Conservation (phyloP, 2,888 invertebrate genomes). For the Sinodicranocentrus sp. region DNA sequence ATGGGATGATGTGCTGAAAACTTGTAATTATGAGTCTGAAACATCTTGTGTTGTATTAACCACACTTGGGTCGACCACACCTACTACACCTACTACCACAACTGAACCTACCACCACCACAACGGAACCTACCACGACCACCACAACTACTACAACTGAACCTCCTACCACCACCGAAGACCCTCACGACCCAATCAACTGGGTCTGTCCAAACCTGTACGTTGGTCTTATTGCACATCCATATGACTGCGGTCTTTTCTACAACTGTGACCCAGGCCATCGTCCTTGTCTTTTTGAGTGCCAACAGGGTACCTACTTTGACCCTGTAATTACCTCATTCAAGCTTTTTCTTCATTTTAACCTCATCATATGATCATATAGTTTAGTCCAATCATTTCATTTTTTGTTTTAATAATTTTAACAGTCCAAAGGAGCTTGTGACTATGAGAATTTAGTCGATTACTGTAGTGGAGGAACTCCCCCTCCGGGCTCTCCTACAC, state of each 20-base stretch:
- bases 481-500: too few relatives aligned
- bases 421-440: too few relatives aligned
- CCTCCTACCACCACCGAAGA: background rate
- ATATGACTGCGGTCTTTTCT: conserved; percentile 41
- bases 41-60: background rate
- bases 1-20: conserved; percentile 15
- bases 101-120: conserved; percentile 27
- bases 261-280: conserved; percentile 51
- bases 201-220: conserved; percentile 58
- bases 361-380: too few relatives aligned
- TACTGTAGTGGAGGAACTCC: too few relatives aligned
- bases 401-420: too few relatives aligned
- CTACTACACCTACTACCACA: background rate
- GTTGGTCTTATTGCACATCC: conserved; percentile 50
- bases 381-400: too few relatives aligned
- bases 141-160: conserved; percentile 20
- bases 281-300: conserved; percentile 55
- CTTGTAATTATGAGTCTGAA: conserved; percentile 5
- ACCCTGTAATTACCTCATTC: too few relatives aligned
- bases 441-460: too few relatives aligned
- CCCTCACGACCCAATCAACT: conserved; percentile 35
- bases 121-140: conserved; percentile 19
- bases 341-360: background rate
- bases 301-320: conserved; percentile 24
- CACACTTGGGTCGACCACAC: background rate